phyloP scores from a whole-genome alignment of 2,113 vertebrate genomes.

The Forbesichthys agassizii region DNA sequence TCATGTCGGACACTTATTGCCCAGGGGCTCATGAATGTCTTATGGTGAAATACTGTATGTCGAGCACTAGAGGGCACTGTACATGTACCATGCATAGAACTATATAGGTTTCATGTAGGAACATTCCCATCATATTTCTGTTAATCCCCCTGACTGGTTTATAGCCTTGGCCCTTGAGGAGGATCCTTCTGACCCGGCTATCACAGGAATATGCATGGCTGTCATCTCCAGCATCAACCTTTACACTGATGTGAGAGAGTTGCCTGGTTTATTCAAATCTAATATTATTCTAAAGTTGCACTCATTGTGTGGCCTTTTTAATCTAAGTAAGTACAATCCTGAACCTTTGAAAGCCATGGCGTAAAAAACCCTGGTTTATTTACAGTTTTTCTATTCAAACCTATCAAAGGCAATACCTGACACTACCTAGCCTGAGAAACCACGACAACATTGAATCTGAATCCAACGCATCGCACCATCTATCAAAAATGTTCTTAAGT shows the following conservation, averaged over 20 bases:
- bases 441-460: conserved; percentile 73
- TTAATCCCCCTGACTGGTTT: neutral
- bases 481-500: conserved; percentile 23
- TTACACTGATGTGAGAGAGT: conserved; percentile 80
- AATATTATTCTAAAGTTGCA: neutral
- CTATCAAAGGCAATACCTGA: conserved; percentile 86
- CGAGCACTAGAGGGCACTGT: neutral
- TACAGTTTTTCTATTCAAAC: conserved; percentile 77
- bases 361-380: neutral
- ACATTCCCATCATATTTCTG: neutral
- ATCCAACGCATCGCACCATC: conserved; percentile 22
- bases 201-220: conserved; percentile 75
- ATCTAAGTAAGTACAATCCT: neutral
- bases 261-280: neutral
- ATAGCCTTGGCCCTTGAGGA: conserved; percentile 79
- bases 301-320: neutral
- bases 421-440: conserved; percentile 84
- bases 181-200: conserved; percentile 68
- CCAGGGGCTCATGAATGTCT: neutral
- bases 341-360: neutral
- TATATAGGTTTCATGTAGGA: neutral
- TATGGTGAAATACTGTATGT: neutral
- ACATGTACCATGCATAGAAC: no score
- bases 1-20: neutral
- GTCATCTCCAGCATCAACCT: conserved; percentile 87